Evolutionary conservation across 2,888 invertebrate species (phyloP).

Genomic region (Galerucella pusilla): DNA sequence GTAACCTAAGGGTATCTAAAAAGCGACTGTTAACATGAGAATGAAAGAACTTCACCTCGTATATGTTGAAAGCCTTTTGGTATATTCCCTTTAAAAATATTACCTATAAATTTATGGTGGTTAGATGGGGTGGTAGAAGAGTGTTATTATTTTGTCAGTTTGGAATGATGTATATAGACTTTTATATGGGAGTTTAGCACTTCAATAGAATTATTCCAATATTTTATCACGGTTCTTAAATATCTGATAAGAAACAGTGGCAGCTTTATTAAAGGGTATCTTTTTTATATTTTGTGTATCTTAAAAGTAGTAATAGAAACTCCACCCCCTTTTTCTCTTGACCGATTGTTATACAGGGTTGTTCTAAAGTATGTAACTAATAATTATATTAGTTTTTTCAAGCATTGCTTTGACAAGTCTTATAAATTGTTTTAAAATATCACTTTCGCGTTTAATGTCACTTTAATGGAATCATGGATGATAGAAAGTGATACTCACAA

Average conservation of each 20-base stretch:
- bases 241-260: constrained; percentile 17
- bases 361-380: too few relatives aligned
- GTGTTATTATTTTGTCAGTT: constrained; percentile 36
- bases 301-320: too few relatives aligned
- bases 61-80: constrained; percentile 12
- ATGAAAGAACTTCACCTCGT: background rate
- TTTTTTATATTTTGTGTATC: background rate
- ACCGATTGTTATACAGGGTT: too few relatives aligned
- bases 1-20: too few relatives aligned
- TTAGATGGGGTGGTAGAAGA: constrained; percentile 24
- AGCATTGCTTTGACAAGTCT: too few relatives aligned
- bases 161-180: constrained; percentile 28
- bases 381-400: too few relatives aligned
- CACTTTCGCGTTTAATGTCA: too few relatives aligned
- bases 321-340: too few relatives aligned
- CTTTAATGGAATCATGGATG: too few relatives aligned
- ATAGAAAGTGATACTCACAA: too few relatives aligned
- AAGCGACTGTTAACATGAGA: background rate
- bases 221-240: constrained; percentile 11
- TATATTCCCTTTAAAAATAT: constrained; percentile 34
- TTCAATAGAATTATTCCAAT: constrained; percentile 16
- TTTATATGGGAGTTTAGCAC: constrained; percentile 14
- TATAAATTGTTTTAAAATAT: too few relatives aligned
- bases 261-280: background rate
- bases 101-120: constrained; percentile 23